Percentiles rank a stretch among this genome's conserved stretches.
These are phyloP conservation scores for Menidia menidia DNA, from an alignment of 2,797 vertebrate species.

Conservation along the genomic window DNA sequence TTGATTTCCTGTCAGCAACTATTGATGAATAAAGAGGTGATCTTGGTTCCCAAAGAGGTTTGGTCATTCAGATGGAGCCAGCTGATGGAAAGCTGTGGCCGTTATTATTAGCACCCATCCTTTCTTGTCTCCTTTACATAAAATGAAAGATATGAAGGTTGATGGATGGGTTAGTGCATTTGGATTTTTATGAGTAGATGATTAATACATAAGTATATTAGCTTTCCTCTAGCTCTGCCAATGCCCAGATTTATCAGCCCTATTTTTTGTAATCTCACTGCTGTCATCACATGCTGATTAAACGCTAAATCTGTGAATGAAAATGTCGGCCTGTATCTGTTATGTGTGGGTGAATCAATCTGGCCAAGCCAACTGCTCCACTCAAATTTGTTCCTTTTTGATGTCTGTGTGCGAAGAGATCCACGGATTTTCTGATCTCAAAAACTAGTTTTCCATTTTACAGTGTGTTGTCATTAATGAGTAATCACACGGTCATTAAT, in stretches of 20 bases:
- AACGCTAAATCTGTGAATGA: constrained; percentile 68
- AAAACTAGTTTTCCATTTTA: not conserved
- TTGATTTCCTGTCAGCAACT: constrained; percentile 67
- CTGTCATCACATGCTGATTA: constrained; percentile 31
- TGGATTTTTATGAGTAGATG: too few relatives aligned
- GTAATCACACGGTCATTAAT: not conserved
- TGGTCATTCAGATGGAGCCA: constrained; percentile 16
- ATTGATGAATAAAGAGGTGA: constrained; percentile 63
- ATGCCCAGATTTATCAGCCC: not conserved
- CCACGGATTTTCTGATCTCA: not conserved
- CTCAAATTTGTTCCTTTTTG: constrained; percentile 1
- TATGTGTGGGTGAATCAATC: constrained; percentile 74
- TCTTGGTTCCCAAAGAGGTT: constrained; percentile 28
- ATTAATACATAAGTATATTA: not conserved
- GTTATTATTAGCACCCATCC: not conserved
- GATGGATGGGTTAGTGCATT: not conserved
- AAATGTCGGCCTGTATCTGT: constrained; percentile 48
- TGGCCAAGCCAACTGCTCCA: constrained; percentile 68
- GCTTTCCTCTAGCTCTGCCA: not conserved
- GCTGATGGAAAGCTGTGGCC: not conserved
- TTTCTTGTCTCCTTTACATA: constrained; percentile 17
- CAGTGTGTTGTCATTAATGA: not conserved
- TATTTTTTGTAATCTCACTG: constrained; percentile 31
- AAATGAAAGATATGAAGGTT: not conserved
- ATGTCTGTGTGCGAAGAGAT: constrained; percentile 9